phyloP scores from a whole-genome alignment of 2,113 vertebrate genomes.

The human region GRCh38 chr3:82942501-82943000 shows the following conservation, averaged over 20 bases:
- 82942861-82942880: not conserved
- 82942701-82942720: not conserved
- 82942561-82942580: not conserved
- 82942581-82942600: not conserved
- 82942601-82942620: not conserved
- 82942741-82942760: not conserved
- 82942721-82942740: not conserved
- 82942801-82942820: not conserved
- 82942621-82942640: not conserved
- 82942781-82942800: not conserved
- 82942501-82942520: not conserved
- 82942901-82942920: not conserved
- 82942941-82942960: not conserved
- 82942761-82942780: not conserved
- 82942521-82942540: not conserved
- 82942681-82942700: not conserved
- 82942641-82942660: not conserved
- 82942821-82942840: not conserved
- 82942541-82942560: not conserved
- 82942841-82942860: not conserved
- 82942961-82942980: not conserved
- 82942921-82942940: not conserved
- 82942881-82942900: not conserved
- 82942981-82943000: not conserved
- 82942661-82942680: not conserved